phyloP scores from a whole-genome alignment of 92 coral and sea anemone genomes.

The Paramuricea clavata region DNA sequence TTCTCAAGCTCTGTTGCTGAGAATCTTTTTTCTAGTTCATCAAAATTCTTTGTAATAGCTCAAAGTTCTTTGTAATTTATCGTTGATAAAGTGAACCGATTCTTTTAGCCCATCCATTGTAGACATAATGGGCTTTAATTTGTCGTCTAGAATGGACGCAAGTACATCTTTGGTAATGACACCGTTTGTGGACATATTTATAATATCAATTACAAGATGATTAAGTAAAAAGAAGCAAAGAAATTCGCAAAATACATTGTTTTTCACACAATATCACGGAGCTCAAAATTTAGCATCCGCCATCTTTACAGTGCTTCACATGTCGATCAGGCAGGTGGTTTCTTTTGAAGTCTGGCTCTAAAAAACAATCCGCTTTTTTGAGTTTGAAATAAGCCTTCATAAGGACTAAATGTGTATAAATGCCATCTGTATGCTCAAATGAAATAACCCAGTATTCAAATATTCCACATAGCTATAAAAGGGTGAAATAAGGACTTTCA shows the following conservation, averaged over 20 bases:
- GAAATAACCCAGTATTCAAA: no score
- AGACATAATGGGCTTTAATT: constrained; percentile 19
- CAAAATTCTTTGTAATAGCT: not conserved
- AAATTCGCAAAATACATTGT: not conserved
- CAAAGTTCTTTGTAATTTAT: constrained; percentile 24
- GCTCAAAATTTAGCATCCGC: constrained; percentile 13
- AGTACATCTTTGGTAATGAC: not conserved
- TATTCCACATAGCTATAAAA: no score
- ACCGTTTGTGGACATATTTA: not conserved
- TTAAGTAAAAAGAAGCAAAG: not conserved
- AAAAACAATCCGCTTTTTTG: no score
- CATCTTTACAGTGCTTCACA: no score
- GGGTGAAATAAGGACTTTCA: no score
- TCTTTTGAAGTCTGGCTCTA: no score
- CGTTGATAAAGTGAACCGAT: constrained; percentile 27
- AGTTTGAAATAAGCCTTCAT: no score
- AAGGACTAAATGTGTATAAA: no score
- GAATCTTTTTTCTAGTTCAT: constrained; percentile 19
- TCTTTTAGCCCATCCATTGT: constrained; percentile 10
- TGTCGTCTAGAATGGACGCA: constrained; percentile 5
- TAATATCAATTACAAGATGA: no score
- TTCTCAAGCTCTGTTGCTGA: not conserved
- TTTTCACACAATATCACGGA: not conserved
- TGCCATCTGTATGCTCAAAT: no score
- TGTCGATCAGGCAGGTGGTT: no score